Evolutionary conservation across 2,797 vertebrate species (phyloP).

Genomic region (Knipowitschia caucasica): DNA sequence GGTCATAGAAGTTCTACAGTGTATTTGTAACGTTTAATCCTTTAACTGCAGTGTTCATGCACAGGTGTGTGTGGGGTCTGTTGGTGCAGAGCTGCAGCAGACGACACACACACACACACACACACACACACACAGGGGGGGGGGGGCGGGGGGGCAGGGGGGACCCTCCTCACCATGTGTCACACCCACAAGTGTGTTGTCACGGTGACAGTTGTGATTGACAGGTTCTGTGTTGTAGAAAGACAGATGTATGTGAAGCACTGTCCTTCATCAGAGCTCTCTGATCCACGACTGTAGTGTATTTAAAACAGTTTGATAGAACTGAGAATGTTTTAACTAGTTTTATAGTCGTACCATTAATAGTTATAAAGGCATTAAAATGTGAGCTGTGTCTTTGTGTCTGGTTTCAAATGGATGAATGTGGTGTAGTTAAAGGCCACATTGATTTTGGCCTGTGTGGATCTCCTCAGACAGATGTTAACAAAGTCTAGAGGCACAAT

Average conservation of each 20-base stretch:
- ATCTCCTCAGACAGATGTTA: conserved; percentile 31
- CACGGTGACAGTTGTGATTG: conserved; percentile 64
- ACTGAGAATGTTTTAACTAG: too few species aligned
- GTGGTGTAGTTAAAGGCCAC: conserved; percentile 21
- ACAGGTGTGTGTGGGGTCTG: too few species aligned
- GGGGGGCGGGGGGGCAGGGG: conserved; percentile 58
- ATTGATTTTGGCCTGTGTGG: conserved; percentile 18
- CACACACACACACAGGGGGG: too few species aligned
- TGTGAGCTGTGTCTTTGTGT: conserved; percentile 6
- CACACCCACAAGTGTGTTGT: conserved; percentile 56
- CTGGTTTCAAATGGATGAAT: conserved; percentile 3
- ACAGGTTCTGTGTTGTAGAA: conserved; percentile 50
- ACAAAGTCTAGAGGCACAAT: conserved; percentile 23
- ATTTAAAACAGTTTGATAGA: too few species aligned
- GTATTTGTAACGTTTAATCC: too few species aligned
- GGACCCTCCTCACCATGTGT: conserved; percentile 65
- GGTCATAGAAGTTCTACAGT: too few species aligned
- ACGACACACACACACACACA: too few species aligned
- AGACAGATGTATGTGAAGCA: conserved; percentile 60
- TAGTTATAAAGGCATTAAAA: background rate
- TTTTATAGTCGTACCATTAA: too few species aligned
- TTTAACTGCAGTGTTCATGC: too few species aligned
- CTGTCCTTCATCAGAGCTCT: conserved; percentile 45
- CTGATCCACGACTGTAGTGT: conserved; percentile 22
- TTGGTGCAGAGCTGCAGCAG: too few species aligned